Percentiles rank a stretch among this genome's conserved stretches.
phyloP scores from a whole-genome alignment of 2,888 invertebrate species.

The Chrysopilus asiliformis region DNA sequence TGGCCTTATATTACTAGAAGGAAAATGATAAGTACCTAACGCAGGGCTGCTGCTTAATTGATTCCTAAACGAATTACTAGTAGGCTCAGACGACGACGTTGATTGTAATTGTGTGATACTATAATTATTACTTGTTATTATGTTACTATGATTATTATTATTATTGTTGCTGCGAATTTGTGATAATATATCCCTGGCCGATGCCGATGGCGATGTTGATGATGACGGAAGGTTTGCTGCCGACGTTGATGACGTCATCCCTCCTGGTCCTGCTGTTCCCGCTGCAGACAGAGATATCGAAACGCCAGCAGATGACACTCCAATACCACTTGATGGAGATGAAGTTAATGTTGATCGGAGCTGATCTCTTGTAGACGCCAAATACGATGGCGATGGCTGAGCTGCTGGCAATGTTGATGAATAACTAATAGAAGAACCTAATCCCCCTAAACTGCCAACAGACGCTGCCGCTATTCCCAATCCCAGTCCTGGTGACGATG shows the following conservation, averaged over 20 bases:
- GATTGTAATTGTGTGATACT: constrained; percentile 12
- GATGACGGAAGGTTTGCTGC: constrained; percentile 24
- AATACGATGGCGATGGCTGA: constrained; percentile 11
- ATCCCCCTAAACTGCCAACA: no score
- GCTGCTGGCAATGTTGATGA: constrained; percentile 8
- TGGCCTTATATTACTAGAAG: constrained; percentile 15
- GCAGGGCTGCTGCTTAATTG: constrained; percentile 17
- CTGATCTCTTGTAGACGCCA: constrained; percentile 7
- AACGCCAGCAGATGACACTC: constrained; percentile 24
- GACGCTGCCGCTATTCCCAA: constrained; percentile 11
- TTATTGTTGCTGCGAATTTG: constrained; percentile 9
- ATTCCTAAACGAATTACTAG: constrained; percentile 19
- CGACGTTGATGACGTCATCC: constrained; percentile 28
- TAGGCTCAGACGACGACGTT: constrained; percentile 19
- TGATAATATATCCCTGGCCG: constrained; percentile 13
- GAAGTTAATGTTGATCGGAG: constrained; percentile 12
- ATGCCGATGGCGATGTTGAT: constrained; percentile 24
- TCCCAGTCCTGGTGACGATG: constrained; percentile 7
- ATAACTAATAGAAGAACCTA: no score
- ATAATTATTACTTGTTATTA: constrained; percentile 11
- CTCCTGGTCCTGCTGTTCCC: constrained; percentile 20
- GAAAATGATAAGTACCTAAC: constrained; percentile 17
- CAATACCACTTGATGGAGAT: constrained; percentile 15
- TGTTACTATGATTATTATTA: constrained; percentile 12
- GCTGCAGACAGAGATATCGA: constrained; percentile 15